phyloP scores from a whole-genome alignment of 2,797 vertebrate species.

The Lacerta agilis region DNA sequence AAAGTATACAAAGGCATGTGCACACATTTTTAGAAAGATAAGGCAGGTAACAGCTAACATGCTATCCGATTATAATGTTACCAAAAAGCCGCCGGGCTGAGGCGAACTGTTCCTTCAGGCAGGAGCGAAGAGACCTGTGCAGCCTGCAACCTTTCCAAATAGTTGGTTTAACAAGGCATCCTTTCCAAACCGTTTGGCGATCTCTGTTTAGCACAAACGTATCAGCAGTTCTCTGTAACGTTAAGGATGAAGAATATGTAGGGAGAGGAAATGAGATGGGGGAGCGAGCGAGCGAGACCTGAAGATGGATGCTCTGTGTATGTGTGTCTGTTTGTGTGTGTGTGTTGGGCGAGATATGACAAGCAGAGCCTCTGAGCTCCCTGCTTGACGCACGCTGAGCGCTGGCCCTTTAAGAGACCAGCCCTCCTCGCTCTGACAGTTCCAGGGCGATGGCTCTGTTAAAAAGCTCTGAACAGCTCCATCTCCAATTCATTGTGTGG shows the following conservation, averaged over 20 bases:
- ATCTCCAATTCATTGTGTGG: constrained; percentile 39
- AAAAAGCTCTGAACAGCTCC: constrained; percentile 32
- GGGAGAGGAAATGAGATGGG: neutral
- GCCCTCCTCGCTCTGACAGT: constrained; percentile 36
- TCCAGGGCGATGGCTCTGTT: constrained; percentile 43
- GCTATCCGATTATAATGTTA: too few species aligned
- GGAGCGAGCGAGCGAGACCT: neutral
- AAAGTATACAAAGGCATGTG: neutral
- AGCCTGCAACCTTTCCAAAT: neutral
- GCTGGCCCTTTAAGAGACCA: constrained; percentile 40
- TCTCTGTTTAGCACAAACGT: neutral
- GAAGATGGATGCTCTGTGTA: neutral
- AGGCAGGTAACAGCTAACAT: neutral
- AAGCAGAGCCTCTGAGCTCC: neutral
- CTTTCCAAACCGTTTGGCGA: neutral
- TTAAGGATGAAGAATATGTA: neutral
- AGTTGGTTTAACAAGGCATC: neutral
- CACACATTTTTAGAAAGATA: neutral
- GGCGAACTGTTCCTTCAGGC: neutral
- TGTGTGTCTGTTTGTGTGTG: too few species aligned
- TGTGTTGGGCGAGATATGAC: too few species aligned
- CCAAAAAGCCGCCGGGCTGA: neutral
- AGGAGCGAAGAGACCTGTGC: neutral
- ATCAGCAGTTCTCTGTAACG: neutral
- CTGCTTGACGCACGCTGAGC: neutral